phyloP scores from a whole-genome alignment of 2,797 vertebrate genomes.

The Aldrovandia affinis region DNA sequence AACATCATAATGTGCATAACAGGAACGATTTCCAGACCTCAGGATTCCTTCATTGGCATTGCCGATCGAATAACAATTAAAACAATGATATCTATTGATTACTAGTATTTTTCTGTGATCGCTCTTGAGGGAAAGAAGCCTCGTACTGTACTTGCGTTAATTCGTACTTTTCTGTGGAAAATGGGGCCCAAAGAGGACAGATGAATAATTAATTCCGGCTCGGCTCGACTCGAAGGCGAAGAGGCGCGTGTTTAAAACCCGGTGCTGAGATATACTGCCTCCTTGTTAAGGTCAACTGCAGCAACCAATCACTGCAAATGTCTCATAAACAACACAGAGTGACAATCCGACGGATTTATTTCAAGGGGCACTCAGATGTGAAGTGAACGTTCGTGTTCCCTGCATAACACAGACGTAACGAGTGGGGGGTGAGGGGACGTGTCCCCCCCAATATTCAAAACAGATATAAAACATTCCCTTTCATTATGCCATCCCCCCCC shows the following conservation, averaged over 20 bases:
- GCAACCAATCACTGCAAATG: slow-evolving; percentile 10
- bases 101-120: not conserved
- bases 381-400: not conserved
- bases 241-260: not conserved
- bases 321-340: slow-evolving; percentile 18
- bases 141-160: not conserved
- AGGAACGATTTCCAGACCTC: not conserved
- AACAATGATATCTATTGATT: not conserved
- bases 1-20: not conserved
- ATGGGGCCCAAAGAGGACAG: not conserved
- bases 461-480: too few relatives aligned
- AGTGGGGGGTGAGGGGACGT: too few relatives aligned
- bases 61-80: too few relatives aligned
- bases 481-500: too few relatives aligned
- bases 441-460: too few relatives aligned
- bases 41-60: not conserved
- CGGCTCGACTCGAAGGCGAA: not conserved
- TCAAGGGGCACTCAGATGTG: not conserved
- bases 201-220: not conserved
- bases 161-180: not conserved
- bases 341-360: slow-evolving; percentile 4
- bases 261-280: not conserved
- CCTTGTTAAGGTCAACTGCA: slow-evolving; percentile 17
- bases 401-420: too few relatives aligned
- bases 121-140: not conserved